phyloP scores from a whole-genome alignment of 2,888 invertebrate species.

The Labia minor region DNA sequence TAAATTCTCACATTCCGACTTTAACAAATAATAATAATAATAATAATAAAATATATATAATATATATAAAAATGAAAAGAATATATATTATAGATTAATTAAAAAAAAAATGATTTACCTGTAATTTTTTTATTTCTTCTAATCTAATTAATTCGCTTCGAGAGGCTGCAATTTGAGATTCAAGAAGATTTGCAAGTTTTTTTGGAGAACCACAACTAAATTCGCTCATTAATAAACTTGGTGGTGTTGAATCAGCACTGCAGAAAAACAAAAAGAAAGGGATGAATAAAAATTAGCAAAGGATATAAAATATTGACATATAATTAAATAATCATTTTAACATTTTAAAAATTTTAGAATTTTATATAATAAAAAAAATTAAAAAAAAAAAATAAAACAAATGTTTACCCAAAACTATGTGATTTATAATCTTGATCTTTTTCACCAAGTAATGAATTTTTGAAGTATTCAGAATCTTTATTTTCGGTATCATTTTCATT shows the following conservation, averaged over 20 bases:
- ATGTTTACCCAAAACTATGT: conserved; percentile 29
- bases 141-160: conserved; percentile 30
- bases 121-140: conserved; percentile 32
- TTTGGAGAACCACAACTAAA: conserved; percentile 30
- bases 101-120: conserved; percentile 27
- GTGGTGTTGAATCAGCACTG: conserved; percentile 32
- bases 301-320: background rate
- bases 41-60: background rate
- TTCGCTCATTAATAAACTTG: conserved; percentile 31
- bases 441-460: conserved; percentile 22
- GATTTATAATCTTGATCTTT: conserved; percentile 25
- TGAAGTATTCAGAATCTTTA: conserved; percentile 22
- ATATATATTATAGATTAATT: no score
- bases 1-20: conserved; percentile 31
- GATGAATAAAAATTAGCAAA: background rate
- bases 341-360: no score
- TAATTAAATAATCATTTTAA: no score
- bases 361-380: no score
- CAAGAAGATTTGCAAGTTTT: conserved; percentile 29
- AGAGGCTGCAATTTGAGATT: conserved; percentile 29
- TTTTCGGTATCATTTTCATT: conserved; percentile 22
- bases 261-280: no score
- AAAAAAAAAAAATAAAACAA: background rate
- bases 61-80: background rate
- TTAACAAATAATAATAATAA: conserved; percentile 23